Conservation (phyloP, 2,888 invertebrate species). For the Eulithis testata region DNA sequence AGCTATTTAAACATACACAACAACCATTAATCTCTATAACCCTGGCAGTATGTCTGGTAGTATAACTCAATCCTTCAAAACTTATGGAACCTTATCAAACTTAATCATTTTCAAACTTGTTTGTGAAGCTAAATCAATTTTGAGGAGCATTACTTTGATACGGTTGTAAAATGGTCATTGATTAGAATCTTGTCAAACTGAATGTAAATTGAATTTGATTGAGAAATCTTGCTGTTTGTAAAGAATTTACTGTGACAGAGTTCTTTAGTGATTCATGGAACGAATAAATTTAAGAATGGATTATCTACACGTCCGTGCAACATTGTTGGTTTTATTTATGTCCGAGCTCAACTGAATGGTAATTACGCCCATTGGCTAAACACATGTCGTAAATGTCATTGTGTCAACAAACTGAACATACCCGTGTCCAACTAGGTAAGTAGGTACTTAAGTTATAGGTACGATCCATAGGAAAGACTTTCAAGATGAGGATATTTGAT, state of each 20-base stretch:
- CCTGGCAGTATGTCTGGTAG: slow-evolving; percentile 28
- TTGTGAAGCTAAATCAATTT: background rate
- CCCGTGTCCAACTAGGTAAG: no score
- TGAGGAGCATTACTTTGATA: background rate
- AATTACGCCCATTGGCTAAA: no score
- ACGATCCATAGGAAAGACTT: no score
- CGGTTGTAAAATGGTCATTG: background rate
- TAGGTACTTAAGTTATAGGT: no score
- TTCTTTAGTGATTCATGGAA: background rate
- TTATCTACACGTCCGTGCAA: no score
- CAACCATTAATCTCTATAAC: slow-evolving; percentile 36
- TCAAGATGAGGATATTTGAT: no score
- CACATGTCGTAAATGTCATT: no score
- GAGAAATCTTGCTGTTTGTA: background rate
- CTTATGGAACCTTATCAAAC: slow-evolving; percentile 6
- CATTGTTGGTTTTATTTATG: no score
- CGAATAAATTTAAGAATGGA: background rate
- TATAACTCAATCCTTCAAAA: slow-evolving; percentile 20
- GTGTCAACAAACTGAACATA: no score
- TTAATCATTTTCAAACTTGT: background rate
- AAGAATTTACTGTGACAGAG: background rate
- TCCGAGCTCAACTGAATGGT: no score
- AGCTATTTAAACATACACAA: slow-evolving; percentile 38
- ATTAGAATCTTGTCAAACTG: background rate
- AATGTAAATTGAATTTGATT: background rate